phyloP scores from a whole-genome alignment of 2,888 invertebrate genomes.

The Tolmerus cingulatus region DNA sequence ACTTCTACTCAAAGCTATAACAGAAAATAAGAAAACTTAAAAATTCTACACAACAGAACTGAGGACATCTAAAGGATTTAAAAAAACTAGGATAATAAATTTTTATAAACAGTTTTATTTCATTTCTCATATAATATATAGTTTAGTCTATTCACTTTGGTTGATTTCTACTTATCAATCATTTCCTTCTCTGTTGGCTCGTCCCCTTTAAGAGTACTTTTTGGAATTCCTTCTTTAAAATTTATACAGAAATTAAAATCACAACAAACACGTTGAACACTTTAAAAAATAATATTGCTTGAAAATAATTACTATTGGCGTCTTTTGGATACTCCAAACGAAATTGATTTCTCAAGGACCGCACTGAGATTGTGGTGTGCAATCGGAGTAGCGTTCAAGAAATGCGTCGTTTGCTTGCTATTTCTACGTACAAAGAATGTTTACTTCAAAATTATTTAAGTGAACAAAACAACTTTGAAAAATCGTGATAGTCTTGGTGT shows the following conservation, averaged over 20 bases:
- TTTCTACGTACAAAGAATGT: neutral
- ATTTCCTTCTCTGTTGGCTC: neutral
- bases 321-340: neutral
- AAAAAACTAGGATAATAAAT: neutral
- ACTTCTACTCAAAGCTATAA: too few species aligned
- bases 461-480: neutral
- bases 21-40: too few species aligned
- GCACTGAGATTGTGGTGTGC: neutral
- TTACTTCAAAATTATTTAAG: neutral
- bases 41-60: neutral
- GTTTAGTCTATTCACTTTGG: constrained; percentile 28
- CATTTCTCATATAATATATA: constrained; percentile 26
- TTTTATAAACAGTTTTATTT: constrained; percentile 37
- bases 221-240: neutral
- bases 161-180: neutral
- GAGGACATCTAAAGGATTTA: neutral
- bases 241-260: neutral
- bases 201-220: neutral
- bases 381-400: neutral
- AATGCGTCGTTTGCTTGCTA: neutral
- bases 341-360: neutral
- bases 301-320: neutral
- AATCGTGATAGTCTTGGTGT: neutral
- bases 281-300: neutral
- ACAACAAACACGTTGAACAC: neutral